Base-by-base conservation (phyloP, 2,113 vertebrate species). In the Proteles cristata region DNA sequence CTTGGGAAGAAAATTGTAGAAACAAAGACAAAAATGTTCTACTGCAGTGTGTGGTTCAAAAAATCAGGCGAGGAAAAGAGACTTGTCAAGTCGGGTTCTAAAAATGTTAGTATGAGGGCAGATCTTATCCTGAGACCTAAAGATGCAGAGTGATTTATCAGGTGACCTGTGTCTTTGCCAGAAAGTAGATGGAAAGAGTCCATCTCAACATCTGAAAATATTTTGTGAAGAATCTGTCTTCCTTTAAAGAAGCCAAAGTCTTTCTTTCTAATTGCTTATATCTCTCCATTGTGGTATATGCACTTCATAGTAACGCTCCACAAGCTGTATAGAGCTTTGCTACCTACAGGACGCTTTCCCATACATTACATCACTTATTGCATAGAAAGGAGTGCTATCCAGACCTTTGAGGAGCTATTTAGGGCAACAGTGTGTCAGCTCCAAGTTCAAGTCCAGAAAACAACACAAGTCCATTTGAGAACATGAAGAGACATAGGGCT, bases 141-240 rank as follows among this genome's bases (percentile, higher is more conserved):
- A 96, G 17, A 92, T 76, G 9, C 35, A 66, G 33, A 39, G 25
- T 85, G 35, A 95, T 97, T 92, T 96, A 93, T 81, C 93, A 25
- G 11, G 53, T 71, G 76, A 11, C 28, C 6, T 39, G 5, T 17
- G 19, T 55, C 88, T 88, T 88, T 65, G 28, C 58, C 81, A 95
- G 45, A 61, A 86, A 93, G 55, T 45, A 86, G 94, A 80, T 66
- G 58, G 79, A 79, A 97, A 80, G 69, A 85, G 43, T 93, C 65
- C 15, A 63, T 81, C 80, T 90, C 65, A 45, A 69, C 63, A 69
- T 58, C 1, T 81, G 93, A 95, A 96, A 92, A 94, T 92, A 93
- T 93, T 94, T 96, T 61, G 88, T 88, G 77, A 35, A 92, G 45
- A 96, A 88, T 95, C 74, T 87, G 26, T 92, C 43, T 96, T 96